Conservation (phyloP, 2,797 vertebrate genomes). For the Cirrhinus mrigala region DNA sequence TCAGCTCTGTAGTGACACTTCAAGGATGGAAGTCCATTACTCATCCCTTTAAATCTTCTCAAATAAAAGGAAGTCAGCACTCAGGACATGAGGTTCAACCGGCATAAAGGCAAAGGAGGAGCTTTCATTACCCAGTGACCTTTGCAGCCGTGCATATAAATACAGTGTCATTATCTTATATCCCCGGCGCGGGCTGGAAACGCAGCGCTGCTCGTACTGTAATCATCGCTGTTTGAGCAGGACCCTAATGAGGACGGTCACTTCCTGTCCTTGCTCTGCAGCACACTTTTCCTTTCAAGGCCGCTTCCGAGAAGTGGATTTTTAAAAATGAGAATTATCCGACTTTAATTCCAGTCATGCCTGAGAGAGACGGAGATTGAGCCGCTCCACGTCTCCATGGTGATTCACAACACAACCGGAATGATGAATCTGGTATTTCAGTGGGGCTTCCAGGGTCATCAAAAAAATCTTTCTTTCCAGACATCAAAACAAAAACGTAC, state of each 20-base stretch:
- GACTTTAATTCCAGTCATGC: constrained; percentile 24
- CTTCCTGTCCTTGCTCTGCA: not conserved
- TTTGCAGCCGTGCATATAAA: constrained; percentile 40
- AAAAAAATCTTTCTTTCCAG: constrained; percentile 25
- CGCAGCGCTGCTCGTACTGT: constrained; percentile 7
- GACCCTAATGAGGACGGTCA: constrained; percentile 25
- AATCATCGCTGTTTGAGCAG: constrained; percentile 21
- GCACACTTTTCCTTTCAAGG: constrained; percentile 15
- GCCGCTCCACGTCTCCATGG: constrained; percentile 19
- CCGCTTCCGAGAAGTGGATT: not conserved
- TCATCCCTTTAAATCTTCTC: constrained; percentile 55
- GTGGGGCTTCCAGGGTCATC: constrained; percentile 36
- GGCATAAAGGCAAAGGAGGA: constrained; percentile 50
- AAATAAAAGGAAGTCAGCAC: constrained; percentile 40
- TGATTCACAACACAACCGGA: constrained; percentile 28
- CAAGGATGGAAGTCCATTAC: constrained; percentile 54
- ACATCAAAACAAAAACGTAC: constrained; percentile 22
- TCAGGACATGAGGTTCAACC: constrained; percentile 37
- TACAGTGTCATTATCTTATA: constrained; percentile 48
- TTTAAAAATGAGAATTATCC: constrained; percentile 14
- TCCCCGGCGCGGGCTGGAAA: not conserved
- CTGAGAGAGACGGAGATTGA: constrained; percentile 31
- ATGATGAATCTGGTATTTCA: constrained; percentile 36
- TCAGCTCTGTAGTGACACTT: constrained; percentile 28
- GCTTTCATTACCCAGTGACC: constrained; percentile 49